Conservation (phyloP, 2,888 invertebrate species). For the Temnothorax ravouxi region DNA sequence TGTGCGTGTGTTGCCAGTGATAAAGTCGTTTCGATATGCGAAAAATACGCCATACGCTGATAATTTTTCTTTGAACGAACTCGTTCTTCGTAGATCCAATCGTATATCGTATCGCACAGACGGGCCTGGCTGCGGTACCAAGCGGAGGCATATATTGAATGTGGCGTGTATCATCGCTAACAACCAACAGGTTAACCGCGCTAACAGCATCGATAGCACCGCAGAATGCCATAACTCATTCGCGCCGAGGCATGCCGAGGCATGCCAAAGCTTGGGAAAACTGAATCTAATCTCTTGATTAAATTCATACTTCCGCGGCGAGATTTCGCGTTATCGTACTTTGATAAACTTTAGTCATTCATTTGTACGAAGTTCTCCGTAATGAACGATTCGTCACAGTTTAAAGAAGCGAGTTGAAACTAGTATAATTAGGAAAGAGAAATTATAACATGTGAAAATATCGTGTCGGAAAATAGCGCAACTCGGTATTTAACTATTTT, state of each 20-base stretch:
- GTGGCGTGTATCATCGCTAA: slow-evolving; percentile 55
- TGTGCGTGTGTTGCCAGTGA: slow-evolving; percentile 11
- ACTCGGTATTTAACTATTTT: background rate
- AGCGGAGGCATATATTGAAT: slow-evolving; percentile 48
- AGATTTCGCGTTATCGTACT: slow-evolving; percentile 13
- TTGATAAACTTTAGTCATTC: slow-evolving; percentile 22
- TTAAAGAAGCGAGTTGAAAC: background rate
- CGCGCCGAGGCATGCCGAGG: slow-evolving; percentile 25
- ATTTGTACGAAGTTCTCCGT: background rate
- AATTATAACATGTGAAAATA: background rate
- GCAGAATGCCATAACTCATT: slow-evolving; percentile 50
- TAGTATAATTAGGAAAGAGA: background rate
- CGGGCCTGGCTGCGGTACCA: slow-evolving; percentile 9
- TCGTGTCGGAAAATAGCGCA: background rate
- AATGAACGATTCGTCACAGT: background rate
- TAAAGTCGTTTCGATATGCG: slow-evolving; percentile 42
- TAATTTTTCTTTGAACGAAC: slow-evolving; percentile 42
- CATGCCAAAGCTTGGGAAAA: slow-evolving; percentile 46
- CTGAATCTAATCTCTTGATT: slow-evolving; percentile 55
- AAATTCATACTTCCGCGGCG: slow-evolving; percentile 37
- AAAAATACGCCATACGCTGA: slow-evolving; percentile 23
- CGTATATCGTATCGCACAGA: slow-evolving; percentile 43
- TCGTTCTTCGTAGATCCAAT: slow-evolving; percentile 44
- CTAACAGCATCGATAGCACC: slow-evolving; percentile 54
- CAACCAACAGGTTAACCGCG: slow-evolving; percentile 53